Base-by-base conservation (phyloP, 2,888 invertebrate genomes). In the Endotricha flammealis region DNA sequence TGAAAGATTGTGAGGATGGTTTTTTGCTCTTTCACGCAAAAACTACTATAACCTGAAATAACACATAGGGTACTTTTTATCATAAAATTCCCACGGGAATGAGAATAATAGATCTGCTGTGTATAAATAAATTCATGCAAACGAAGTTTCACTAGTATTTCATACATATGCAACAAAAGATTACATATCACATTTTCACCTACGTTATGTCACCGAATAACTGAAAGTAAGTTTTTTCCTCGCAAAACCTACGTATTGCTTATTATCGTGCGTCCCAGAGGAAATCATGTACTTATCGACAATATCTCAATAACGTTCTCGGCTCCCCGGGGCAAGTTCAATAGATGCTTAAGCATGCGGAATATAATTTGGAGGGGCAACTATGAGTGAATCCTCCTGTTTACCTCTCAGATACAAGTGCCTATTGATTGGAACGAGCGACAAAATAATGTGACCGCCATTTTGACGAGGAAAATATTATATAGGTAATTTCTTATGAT, bases 251-350 rank as follows among this genome's bases (percentile, higher is more conserved):
- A 22, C 22, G 12, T 12, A 22, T 32, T 27, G 32, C 20, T 10
- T 34, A 29, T 20, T 13, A 29, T 20, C 7, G 12, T 9, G 6
- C 20, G 12, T 29, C 32, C 28, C 32, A 14, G 12, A 32, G 32
- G 29, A 38, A 38, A 38, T 38, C 29, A 38, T 14, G 28, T 14
- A 14, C 22, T 35, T 35, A 35, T 35, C 22, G 22, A 13, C 29
- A 23, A 28, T 22, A 35, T 35, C 29, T 29, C 29, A 29, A 33
- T 35, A 22, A 11, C 29, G 29, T 35, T 35, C 29, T 13, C 17
- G 35, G 10, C 22, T 29, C 22, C 29, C 27, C 9, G 14, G 27
- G 22, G 27, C 14, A 13, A 33, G 13, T 29, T 29, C 35, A 35
- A 35, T 29, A 29, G 35, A 13, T 22, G 34, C 22, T 29, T 35